These are phyloP conservation scores for Phengaris alcon DNA, from an alignment of 2,888 invertebrate species.

Conservation along the genomic window DNA sequence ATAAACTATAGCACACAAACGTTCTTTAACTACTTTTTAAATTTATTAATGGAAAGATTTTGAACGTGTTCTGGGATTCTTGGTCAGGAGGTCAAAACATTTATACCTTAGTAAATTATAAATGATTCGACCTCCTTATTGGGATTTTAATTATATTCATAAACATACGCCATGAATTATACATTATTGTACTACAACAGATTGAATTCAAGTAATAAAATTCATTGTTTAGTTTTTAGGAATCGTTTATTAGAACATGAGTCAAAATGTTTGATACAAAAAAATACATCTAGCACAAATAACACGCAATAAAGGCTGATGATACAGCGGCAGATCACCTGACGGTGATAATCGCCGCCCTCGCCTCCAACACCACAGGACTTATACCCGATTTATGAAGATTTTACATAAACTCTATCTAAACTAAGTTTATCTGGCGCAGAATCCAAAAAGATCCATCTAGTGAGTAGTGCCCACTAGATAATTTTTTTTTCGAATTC, in stretches of 20 bases:
- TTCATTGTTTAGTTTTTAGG: background rate
- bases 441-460: too few relatives aligned
- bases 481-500: too few relatives aligned
- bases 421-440: too few relatives aligned
- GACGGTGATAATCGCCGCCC: background rate
- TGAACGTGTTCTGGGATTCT: too few relatives aligned
- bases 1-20: too few relatives aligned
- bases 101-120: background rate
- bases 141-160: background rate
- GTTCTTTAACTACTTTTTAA: too few relatives aligned
- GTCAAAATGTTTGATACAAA: background rate
- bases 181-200: background rate
- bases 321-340: background rate
- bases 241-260: constrained; percentile 4
- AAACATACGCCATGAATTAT: background rate
- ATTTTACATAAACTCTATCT: too few relatives aligned
- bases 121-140: background rate
- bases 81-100: background rate
- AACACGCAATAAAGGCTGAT: background rate
- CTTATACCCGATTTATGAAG: too few relatives aligned
- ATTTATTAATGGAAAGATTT: too few relatives aligned
- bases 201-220: constrained; percentile 2
- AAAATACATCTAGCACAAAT: background rate
- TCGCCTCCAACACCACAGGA: too few relatives aligned
- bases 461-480: too few relatives aligned